These are phyloP conservation scores for Neotoma lepida DNA, from an alignment of 2,113 vertebrate species.

Conservation along the genomic window DNA sequence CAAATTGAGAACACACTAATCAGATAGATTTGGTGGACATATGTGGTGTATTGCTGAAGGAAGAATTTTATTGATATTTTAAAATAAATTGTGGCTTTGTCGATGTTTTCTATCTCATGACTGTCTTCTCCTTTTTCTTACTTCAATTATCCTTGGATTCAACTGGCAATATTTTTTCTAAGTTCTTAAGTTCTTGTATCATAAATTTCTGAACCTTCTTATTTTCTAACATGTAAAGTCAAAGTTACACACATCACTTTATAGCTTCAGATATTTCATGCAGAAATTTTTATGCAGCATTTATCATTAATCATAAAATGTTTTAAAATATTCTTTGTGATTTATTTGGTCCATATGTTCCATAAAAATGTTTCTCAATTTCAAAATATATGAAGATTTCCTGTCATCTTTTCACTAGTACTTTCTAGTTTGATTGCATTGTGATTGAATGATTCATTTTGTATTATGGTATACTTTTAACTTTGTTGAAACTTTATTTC, in stretches of 20 bases:
- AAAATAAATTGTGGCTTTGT: constrained; percentile 1
- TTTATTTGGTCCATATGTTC: background rate
- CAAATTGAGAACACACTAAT: background rate
- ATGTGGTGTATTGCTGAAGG: too few relatives aligned
- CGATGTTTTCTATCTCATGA: background rate
- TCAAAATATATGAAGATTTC: background rate
- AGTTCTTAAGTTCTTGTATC: background rate
- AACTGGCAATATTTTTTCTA: background rate
- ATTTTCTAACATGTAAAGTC: constrained; percentile 18
- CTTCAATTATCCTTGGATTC: background rate
- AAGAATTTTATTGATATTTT: background rate
- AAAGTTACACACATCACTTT: background rate
- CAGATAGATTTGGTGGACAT: background rate
- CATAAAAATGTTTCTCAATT: constrained; percentile 45
- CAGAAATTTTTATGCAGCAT: background rate
- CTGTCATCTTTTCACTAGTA: background rate
- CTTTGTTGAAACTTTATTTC: background rate
- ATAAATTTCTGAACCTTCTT: constrained; percentile 25
- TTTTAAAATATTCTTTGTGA: background rate
- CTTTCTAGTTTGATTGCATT: background rate
- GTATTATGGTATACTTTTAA: background rate
- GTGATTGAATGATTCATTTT: constrained; percentile 23
- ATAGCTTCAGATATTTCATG: background rate
- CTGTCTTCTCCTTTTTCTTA: background rate
- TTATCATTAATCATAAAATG: background rate